Evolutionary conservation across 2,888 invertebrate genomes (phyloP), one percentile per base, ranked within the genome.

Genomic region (Carpatolechia fugitivella): DNA sequence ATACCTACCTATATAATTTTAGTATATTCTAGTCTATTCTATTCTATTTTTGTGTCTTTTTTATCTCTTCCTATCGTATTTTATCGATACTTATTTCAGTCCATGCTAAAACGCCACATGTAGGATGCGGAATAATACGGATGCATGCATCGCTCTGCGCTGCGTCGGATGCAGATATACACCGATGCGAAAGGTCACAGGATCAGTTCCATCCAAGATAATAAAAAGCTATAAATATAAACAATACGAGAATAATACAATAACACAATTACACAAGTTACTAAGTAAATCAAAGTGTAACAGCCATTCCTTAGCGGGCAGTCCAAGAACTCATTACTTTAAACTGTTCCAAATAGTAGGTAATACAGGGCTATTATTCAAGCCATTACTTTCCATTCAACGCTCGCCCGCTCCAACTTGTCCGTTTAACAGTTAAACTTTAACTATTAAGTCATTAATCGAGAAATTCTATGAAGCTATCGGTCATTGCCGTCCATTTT

Each of bases 401-500:
- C 70, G 70, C 68, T 65, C 61, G 60, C 66, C 70, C 64, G 65
- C 71, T 72, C 69, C 65, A 76, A 82, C 79, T 82, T 74, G 68
- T 70, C 70, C 71, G 69, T 72, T 76, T 74, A 74, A 76, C 74
- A 74, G 74, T 80, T 77, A 74, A 82, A 85, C 79, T 83, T 80
- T 72, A 79, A 82, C 83, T 82, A 82, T 82, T 82, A 79, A 77
- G 79, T 76, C 81, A 81, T 84, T 85, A 80, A 83, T 82, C 76
- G 75, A 72, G 71, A 76, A 76, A 69, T 81, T 80, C 80, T 66
- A 62, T 61, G 72, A 76, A 79, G 66, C 64, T 63, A 59, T 62
- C 60, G 63, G 65, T 52, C 40, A 20, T 18, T 41, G 53, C 53
- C 68, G 70, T 65, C 76, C 74, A 76, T 8, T 24, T 24, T 44